phyloP scores from a whole-genome alignment of 1,140 invertebrate genomes.

The Brachionus paranguensis region DNA sequence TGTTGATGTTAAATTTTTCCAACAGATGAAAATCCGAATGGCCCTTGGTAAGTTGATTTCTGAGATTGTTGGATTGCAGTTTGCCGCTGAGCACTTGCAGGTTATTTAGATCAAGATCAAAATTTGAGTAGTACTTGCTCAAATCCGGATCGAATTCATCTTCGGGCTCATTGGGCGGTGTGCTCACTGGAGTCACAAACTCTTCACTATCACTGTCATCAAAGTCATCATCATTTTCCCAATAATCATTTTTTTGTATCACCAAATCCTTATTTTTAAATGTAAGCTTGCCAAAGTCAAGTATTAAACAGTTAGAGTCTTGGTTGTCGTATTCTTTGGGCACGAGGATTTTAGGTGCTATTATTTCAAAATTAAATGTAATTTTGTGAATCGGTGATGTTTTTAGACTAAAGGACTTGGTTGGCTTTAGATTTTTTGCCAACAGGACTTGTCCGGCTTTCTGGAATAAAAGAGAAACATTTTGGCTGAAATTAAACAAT shows the following conservation, averaged over 20 bases:
- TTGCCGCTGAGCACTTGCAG: slow-evolving; percentile 46
- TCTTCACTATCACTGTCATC: slow-evolving; percentile 53
- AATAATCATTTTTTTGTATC: background rate
- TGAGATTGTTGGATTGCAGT: background rate
- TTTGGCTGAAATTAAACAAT: slow-evolving; percentile 40
- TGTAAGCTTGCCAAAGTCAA: slow-evolving; percentile 55
- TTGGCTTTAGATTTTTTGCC: slow-evolving; percentile 35
- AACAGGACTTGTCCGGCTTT: slow-evolving; percentile 32
- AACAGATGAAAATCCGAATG: slow-evolving; percentile 6
- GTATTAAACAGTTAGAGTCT: slow-evolving; percentile 68
- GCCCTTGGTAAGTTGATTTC: background rate
- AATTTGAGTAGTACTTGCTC: slow-evolving; percentile 32
- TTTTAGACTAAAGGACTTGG: slow-evolving; percentile 7
- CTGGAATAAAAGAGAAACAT: slow-evolving; percentile 26
- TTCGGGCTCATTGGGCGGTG: slow-evolving; percentile 60
- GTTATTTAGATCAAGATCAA: background rate
- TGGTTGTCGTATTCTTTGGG: slow-evolving; percentile 72
- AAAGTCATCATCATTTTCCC: slow-evolving; percentile 45
- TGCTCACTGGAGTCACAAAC: slow-evolving; percentile 85
- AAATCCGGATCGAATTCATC: slow-evolving; percentile 19
- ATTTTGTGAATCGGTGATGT: slow-evolving; percentile 19
- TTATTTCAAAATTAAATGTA: slow-evolving; percentile 77
- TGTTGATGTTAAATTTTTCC: slow-evolving; percentile 14
- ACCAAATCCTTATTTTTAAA: slow-evolving; percentile 47
- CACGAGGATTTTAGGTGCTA: slow-evolving; percentile 78